phyloP scores from a whole-genome alignment of 2,113 vertebrate species.

The Embiotoca jacksoni region DNA sequence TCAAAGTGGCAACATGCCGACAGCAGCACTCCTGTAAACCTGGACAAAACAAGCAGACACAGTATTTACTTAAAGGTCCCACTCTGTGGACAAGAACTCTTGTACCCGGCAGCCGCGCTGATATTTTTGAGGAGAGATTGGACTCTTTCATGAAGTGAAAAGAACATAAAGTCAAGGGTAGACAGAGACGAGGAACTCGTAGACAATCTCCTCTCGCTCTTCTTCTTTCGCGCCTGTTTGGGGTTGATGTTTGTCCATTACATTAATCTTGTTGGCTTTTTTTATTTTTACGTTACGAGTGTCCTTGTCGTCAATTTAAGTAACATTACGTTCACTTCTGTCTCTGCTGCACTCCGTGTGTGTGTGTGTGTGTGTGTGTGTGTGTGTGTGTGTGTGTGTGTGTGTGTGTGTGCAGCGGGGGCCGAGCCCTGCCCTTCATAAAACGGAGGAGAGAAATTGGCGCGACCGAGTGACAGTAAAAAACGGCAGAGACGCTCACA shows the following conservation, averaged over 20 bases:
- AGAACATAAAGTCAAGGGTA: slow-evolving; percentile 61
- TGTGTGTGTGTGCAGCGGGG: slow-evolving; percentile 30
- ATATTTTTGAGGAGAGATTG: slow-evolving; percentile 42
- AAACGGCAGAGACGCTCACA: too few species aligned
- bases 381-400: too few species aligned
- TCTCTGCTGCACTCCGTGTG: too few species aligned
- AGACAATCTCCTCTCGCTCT: too few species aligned
- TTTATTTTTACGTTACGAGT: too few species aligned
- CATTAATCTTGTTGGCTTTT: too few species aligned
- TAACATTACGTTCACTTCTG: too few species aligned
- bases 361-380: neutral
- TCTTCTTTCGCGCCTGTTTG: too few species aligned
- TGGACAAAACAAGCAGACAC: slow-evolving; percentile 51
- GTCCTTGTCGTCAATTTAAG: too few species aligned
- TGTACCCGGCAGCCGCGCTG: slow-evolving; percentile 34
- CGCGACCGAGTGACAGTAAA: too few species aligned
- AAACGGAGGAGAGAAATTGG: neutral
- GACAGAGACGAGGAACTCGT: slow-evolving; percentile 8
- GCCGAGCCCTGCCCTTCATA: too few species aligned
- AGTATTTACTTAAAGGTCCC: slow-evolving; percentile 52
- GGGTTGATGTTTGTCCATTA: too few species aligned
- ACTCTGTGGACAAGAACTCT: slow-evolving; percentile 38
- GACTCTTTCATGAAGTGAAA: slow-evolving; percentile 65
- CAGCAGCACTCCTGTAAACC: slow-evolving; percentile 41
- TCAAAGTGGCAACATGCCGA: slow-evolving; percentile 42